phyloP scores from a whole-genome alignment of 2,797 vertebrate genomes.

The Scyliorhinus canicula region DNA sequence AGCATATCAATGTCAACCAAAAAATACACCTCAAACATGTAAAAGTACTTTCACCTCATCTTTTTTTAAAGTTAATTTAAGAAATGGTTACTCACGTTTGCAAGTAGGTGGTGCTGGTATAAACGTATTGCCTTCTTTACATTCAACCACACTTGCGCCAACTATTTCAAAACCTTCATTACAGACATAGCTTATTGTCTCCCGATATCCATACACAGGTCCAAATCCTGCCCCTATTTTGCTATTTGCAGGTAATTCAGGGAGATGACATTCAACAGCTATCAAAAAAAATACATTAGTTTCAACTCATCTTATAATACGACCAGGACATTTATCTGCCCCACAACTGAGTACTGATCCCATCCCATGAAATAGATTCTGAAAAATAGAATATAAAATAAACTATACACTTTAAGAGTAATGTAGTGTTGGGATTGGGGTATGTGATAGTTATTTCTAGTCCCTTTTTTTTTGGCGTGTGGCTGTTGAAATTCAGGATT shows the following conservation, averaged over 20 bases:
- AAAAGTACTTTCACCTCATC: too few species aligned
- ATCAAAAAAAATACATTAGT: constrained; percentile 42
- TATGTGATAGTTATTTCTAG: background rate
- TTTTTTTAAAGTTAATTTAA: too few species aligned
- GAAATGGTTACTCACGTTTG: constrained; percentile 14
- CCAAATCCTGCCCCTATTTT: background rate
- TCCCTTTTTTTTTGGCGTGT: background rate
- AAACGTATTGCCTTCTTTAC: constrained; percentile 42
- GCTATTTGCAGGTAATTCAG: constrained; percentile 41
- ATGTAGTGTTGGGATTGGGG: background rate
- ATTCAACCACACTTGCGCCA: background rate
- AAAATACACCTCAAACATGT: background rate
- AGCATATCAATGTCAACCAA: background rate
- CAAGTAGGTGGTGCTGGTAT: constrained; percentile 48
- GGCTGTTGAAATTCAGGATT: background rate
- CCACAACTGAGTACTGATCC: background rate
- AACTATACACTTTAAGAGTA: background rate
- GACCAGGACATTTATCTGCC: background rate
- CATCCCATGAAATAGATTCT: background rate
- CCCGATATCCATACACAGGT: constrained; percentile 31
- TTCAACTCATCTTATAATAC: background rate
- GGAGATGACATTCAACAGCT: constrained; percentile 52
- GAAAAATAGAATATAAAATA: background rate
- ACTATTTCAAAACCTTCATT: constrained; percentile 41
- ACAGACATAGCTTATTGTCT: constrained; percentile 44